Percentiles rank a stretch among this genome's conserved stretches.
Evolutionary conservation across 2,113 vertebrate genomes (phyloP).

Genomic region (Lepus timidus): DNA sequence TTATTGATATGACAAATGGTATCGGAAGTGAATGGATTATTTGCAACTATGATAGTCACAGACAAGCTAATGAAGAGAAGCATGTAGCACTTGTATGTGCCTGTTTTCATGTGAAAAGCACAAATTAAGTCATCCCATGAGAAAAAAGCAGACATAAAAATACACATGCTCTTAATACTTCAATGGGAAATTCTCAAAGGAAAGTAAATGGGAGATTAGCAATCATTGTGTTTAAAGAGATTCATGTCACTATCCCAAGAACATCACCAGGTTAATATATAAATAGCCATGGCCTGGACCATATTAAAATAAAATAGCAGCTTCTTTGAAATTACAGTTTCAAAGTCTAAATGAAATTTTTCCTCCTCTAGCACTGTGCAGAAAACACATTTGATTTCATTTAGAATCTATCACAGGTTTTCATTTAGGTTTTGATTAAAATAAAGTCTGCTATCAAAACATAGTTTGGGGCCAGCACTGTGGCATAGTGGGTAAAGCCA

Average conservation of each 20-base stretch:
- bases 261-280: constrained; percentile 71
- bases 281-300: constrained; percentile 58
- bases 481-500: too few species aligned
- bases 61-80: background rate
- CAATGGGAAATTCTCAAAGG: constrained; percentile 53
- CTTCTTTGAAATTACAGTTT: constrained; percentile 40
- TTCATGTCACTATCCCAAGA: constrained; percentile 53
- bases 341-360: constrained; percentile 43
- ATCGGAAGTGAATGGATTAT: background rate
- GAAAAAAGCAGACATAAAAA: constrained; percentile 29
- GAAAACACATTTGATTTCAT: constrained; percentile 55
- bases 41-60: background rate
- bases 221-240: constrained; percentile 58
- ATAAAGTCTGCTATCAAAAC: constrained; percentile 50
- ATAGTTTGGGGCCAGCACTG: too few species aligned
- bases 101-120: constrained; percentile 47
- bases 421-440: constrained; percentile 79
- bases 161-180: background rate
- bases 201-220: constrained; percentile 51
- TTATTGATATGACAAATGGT: background rate
- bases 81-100: background rate
- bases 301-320: constrained; percentile 68
- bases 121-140: background rate
- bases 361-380: background rate
- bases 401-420: constrained; percentile 68